Base-by-base conservation (phyloP, 2,888 invertebrate species). In the Teleogryllus oceanicus region DNA sequence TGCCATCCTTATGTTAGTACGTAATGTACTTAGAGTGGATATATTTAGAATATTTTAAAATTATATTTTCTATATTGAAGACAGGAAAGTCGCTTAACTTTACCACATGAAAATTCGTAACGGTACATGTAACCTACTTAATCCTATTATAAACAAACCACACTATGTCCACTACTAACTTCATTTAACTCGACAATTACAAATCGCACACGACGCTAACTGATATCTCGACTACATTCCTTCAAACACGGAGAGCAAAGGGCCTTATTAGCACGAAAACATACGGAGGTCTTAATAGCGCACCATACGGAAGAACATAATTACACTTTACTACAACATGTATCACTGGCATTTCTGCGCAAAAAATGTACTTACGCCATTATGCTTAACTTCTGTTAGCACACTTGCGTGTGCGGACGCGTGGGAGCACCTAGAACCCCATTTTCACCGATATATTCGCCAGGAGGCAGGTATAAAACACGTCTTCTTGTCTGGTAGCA, bases 331-430 rank as follows among this genome's bases (percentile, higher is more conserved):
- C 21, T 78, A 20, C 50, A 51, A 78, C 76, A 37, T 37, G n/a
- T 78, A 12, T 18, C 18, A 11, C 21, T 8, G 1, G 21, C 21
- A 13, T 50, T 81, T 81, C 83, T 81, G 84, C 80, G 80, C 21
- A 77, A 78, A 76, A 24, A 75, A 78, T 83, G 50, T 88, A 92
- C 93, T 92, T 89, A 93, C 93, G 90, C 88, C 93, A 93, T 93
- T 86, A 75, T 87, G 89, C 86, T 87, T 86, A 89, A 87, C 88
- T 88, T 89, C 88, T 88, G 87, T 88, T 83, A 89, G 92, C 92
- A 92, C 92, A 92, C 92, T 89, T 88, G 89, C 90, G 92, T 92
- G 92, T 92, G 92, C 92, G 89, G 37, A 90, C 88, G 85, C 88
- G 86, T 88, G 88, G 88, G 86, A 81, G 85, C 87, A 88, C 91